Evolutionary conservation across 2,888 invertebrate genomes (phyloP), one percentile per base, ranked within the genome.

Genomic region (Hydrotaea diabolus): DNA sequence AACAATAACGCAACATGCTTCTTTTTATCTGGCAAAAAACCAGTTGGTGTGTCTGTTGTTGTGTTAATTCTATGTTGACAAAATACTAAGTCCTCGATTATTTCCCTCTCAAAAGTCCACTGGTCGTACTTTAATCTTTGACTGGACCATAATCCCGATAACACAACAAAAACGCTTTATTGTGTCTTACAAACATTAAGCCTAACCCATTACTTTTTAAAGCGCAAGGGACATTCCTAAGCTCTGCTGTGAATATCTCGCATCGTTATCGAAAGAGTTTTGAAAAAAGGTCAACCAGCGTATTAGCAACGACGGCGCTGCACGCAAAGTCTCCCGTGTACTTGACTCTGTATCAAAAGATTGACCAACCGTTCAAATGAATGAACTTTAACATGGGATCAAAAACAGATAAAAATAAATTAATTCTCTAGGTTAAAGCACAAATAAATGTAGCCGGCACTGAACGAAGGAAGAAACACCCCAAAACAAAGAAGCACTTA

Each of bases 361-460:
- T 74, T 74, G 74, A 74, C 74, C 74, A 74, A 62, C 59, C 74
- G 8, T 59, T 74, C 59, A 74, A 74, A 46, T 43, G 73, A 62
- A 74, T 46, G 59, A 62, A 62, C 53, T 74, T 74, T 57, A 72
- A 55, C 31, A 53, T 72, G 36, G 59, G 74, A 74, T 74, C 74
- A 62, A 71, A 75, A 71, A 78, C 13, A 73, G 31, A 78, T 64
- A 73, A 78, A 78, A 78, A 78, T 72, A 80, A 80, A 75, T 75
- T 74, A 74, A 79, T 80, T 80, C 80, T 71, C 21, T 43, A 31
- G 80, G 69, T 80, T 71, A 75, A 75, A 31, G 59, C 9, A 53
- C 49, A 69, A 21, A 71, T 75, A 59, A 75, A 59, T 80, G 71
- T 80, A 31, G 31, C 31, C 31, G 31, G 7, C n/a, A 31, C 3